Base-by-base conservation (phyloP, 1,140 invertebrate species). In the Lepidurus couesii region DNA sequence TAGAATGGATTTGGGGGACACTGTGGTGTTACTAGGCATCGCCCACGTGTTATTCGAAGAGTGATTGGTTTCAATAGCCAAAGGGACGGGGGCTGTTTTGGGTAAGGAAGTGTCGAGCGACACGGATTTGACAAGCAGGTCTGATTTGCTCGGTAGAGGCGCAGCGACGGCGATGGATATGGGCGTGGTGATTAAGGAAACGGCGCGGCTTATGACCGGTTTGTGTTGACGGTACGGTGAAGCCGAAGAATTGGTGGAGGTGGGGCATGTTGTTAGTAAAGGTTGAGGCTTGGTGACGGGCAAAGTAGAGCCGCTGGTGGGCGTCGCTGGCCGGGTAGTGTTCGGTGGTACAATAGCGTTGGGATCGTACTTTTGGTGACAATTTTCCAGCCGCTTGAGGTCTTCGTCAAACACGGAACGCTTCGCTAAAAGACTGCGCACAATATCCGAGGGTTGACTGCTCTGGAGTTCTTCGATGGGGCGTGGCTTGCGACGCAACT, bases 341-440 rank as follows among this genome's bases (percentile, higher is more conserved):
- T 24, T 77, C 7, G 47, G 75, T 47, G 0, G 44, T 16, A 26
- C 75, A 7, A 44, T 21, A 43, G 43, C n/a, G 78, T 88, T 88
- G 43, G 92, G 91, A 84, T 94, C 93, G 83, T 95, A 94, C 85
- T 95, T 94, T 81, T 95, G 91, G 82, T 91, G 89, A 10, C 76
- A 90, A 82, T 95, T 95, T 85, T 98, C 95, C 24, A 98, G 86
- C 10, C 97, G 88, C 84, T 97, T 95, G 13, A 92, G 92, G 84
- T 98, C 96, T 84, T 98, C 96, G 84, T 98, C 96, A 84, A 98
- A 97, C 11, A 98, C 95, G 76, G 94, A 96, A 75, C 92, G 90
- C 83, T 95, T 96, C 8, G 95, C 93, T 80, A 98, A 87, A 75
- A 98, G 89, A 13, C 93, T 94, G 82, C 95, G 95, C 6, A 96